Evolutionary conservation across 2,113 vertebrate species (phyloP), one percentile per base, ranked within the genome.

Genomic region (Paralichthys olivaceus): DNA sequence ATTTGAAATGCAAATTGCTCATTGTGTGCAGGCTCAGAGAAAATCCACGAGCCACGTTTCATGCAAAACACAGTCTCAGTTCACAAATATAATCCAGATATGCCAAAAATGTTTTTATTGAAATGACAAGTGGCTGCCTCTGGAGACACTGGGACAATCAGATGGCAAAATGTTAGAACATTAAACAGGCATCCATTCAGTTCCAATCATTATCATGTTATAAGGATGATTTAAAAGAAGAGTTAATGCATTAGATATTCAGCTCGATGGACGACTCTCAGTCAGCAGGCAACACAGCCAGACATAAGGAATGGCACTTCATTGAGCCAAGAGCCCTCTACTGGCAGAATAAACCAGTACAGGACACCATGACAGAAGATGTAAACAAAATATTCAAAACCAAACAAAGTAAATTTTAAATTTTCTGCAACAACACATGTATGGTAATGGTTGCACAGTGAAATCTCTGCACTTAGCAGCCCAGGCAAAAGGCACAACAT

Each of bases 1-100:
- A 79, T 92, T 90, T 92, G 80, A 90, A 88, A 92, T 87, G 89
- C 84, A 91, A 91, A 91, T 88, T 4, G 1, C 26, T 63, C 58
- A 84, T 79, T 69, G 78, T 89, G 68, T 8, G 17, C 15, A 3
- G 12, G 43, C 25, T 71, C 17, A 43, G 7, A 63, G 69, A 70
- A 80, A 69, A 87, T 65, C 37, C 64, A 59, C 14, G 32, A 32
- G 29, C 22, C 22, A 7, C 32, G 26, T 75, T 81, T 77, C 47
- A 81, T 72, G 67, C 77, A 81, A 81, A 81, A 74, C 54, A 77
- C 37, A 17, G 75, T 32, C 45, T 6, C 69, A 34, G 43, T 79
- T 61, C 74, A 84, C 58, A 89, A 69, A 80, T 22, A 81, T 64
- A 73, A 80, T 32, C 26, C 45, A 67, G 23, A 67, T 58, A 43